These are phyloP conservation scores for Dascillus cervinus DNA, from an alignment of 2,888 invertebrate species.

Conservation along the genomic window DNA sequence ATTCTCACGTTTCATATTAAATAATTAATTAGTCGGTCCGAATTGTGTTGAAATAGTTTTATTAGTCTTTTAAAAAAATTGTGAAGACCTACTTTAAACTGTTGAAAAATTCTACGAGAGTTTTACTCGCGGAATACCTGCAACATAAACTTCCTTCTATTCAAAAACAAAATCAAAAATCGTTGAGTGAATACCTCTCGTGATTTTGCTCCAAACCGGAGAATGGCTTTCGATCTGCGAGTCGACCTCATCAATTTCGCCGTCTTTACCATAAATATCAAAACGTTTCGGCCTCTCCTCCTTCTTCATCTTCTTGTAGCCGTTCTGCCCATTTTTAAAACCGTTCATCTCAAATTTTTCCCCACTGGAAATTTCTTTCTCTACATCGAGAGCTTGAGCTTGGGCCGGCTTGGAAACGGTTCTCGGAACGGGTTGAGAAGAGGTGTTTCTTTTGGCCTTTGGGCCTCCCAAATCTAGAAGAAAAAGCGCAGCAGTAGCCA, in stretches of 20 bases:
- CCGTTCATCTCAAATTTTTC: slow-evolving; percentile 3
- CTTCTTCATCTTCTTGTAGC: slow-evolving; percentile 20
- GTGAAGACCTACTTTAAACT: too few relatives aligned
- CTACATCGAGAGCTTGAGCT: too few relatives aligned
- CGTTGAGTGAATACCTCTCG: slow-evolving; percentile 30
- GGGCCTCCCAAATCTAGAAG: slow-evolving; percentile 60
- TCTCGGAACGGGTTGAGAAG: slow-evolving; percentile 4
- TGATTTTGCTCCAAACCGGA: slow-evolving; percentile 40
- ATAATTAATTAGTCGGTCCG: too few relatives aligned
- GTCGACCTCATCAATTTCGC: slow-evolving; percentile 20
- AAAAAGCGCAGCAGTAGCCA: slow-evolving; percentile 60
- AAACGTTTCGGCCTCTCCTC: slow-evolving; percentile 25
- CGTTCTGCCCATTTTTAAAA: slow-evolving; percentile 13
- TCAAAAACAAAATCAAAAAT: background rate
- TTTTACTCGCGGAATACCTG: too few relatives aligned
- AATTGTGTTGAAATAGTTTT: too few relatives aligned
- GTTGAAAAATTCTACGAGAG: too few relatives aligned
- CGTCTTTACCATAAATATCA: slow-evolving; percentile 37
- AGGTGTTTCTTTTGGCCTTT: slow-evolving; percentile 35
- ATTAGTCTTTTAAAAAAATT: too few relatives aligned
- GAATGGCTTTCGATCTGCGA: slow-evolving; percentile 30
- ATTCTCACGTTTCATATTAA: too few relatives aligned
- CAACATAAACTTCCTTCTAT: too few relatives aligned
- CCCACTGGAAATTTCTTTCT: slow-evolving; percentile 9
- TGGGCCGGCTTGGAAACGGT: slow-evolving; percentile 11